These are phyloP conservation scores for Anseranas semipalmata DNA, from an alignment of 2,113 vertebrate species.

Conservation along the genomic window DNA sequence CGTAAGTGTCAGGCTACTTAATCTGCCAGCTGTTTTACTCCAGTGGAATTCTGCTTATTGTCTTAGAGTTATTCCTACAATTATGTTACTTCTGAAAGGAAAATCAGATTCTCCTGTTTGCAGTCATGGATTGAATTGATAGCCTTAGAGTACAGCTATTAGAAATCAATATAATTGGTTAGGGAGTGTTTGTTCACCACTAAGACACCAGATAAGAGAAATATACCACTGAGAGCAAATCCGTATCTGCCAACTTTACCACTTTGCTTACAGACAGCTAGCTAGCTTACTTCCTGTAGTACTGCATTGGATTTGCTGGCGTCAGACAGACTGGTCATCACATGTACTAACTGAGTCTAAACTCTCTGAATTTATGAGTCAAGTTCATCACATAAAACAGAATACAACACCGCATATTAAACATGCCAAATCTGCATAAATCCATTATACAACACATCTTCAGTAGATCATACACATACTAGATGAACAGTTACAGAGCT, in stretches of 20 bases:
- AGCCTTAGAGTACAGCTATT: background rate
- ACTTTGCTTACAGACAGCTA: background rate
- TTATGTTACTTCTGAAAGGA: background rate
- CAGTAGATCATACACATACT: background rate
- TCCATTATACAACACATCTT: background rate
- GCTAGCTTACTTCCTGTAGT: background rate
- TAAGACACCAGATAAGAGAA: background rate
- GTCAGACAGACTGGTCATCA: background rate
- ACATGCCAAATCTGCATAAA: background rate
- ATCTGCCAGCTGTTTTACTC: background rate
- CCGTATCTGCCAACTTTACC: background rate
- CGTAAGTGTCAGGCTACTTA: background rate
- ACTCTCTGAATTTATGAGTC: background rate
- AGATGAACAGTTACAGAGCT: background rate
- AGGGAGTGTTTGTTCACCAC: background rate
- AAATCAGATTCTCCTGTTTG: background rate
- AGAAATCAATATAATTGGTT: background rate
- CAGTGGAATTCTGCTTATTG: background rate
- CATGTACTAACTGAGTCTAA: accelerated
- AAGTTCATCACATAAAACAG: background rate
- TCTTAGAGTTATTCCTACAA: background rate
- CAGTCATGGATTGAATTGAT: background rate
- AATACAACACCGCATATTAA: background rate
- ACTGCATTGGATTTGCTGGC: background rate
- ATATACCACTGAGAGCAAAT: background rate